phyloP scores from a whole-genome alignment of 2,797 vertebrate species.

The Phoebastria nigripes region DNA sequence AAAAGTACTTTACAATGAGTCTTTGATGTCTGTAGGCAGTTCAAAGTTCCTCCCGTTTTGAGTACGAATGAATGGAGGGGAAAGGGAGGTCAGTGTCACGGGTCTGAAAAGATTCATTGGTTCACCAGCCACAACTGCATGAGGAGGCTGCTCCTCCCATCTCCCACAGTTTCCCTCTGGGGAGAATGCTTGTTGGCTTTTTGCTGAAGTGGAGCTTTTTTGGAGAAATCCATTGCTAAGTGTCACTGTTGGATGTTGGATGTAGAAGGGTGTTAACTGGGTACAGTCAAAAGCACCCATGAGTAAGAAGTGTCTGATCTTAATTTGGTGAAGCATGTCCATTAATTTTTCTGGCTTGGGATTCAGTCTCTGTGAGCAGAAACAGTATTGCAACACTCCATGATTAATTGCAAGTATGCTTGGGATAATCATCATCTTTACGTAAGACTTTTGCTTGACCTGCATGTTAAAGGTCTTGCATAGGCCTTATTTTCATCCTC shows the following conservation, averaged over 20 bases:
- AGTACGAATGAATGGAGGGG: neutral
- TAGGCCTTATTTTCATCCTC: neutral
- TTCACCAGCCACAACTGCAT: neutral
- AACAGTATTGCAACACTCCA: neutral
- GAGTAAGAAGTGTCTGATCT: neutral
- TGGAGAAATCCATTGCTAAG: neutral
- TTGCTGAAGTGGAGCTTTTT: neutral
- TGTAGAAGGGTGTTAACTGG: neutral
- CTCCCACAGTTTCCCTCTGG: neutral
- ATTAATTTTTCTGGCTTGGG: neutral
- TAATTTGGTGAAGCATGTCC: neutral
- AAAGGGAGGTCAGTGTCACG: neutral
- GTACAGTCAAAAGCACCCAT: neutral
- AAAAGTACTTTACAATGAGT: neutral
- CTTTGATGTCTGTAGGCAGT: neutral
- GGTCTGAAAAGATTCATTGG: neutral
- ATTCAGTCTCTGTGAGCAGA: neutral
- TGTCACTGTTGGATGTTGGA: neutral
- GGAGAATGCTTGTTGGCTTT: neutral
- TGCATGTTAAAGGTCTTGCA: neutral
- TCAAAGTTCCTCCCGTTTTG: neutral
- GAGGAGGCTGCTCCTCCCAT: neutral
- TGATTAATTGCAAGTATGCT: neutral
- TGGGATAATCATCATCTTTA: neutral
- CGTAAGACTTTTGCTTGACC: rapidly evolving